Percentiles rank a stretch among this genome's conserved stretches.
phyloP scores from a whole-genome alignment of 2,888 invertebrate species.

The Temnothorax unifasciatus region DNA sequence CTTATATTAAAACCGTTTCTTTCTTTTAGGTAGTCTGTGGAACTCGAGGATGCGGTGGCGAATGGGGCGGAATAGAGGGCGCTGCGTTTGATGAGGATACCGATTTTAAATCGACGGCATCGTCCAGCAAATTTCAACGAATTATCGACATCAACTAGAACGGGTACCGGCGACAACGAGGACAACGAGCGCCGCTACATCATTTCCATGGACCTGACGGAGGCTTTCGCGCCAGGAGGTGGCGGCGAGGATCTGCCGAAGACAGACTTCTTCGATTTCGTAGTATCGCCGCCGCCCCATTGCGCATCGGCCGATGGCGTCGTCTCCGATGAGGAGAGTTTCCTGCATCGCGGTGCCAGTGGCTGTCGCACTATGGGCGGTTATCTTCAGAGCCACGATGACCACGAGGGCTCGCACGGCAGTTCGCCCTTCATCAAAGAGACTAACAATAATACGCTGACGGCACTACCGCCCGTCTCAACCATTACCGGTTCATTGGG shows the following conservation, averaged over 20 bases:
- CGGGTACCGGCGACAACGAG: not conserved
- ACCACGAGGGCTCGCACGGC: conserved; percentile 76
- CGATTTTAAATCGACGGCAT: conserved; percentile 3
- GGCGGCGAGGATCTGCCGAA: conserved; percentile 91
- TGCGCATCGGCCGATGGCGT: conserved; percentile 87
- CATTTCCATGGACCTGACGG: conserved; percentile 92
- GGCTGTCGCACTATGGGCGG: conserved; percentile 75
- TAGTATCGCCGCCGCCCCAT: conserved; percentile 89
- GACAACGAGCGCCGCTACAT: not conserved
- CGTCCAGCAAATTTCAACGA: not conserved
- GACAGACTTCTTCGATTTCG: conserved; percentile 96
- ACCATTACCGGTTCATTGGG: conserved; percentile 84
- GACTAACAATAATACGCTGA: conserved; percentile 89
- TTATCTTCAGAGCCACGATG: conserved; percentile 81
- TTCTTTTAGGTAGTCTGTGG: conserved; percentile 58
- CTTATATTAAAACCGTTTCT: not conserved
- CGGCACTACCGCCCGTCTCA: conserved; percentile 84
- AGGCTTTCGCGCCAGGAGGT: conserved; percentile 90
- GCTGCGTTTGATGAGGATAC: conserved; percentile 68
- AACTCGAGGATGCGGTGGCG: conserved; percentile 79
- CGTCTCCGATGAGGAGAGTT: conserved; percentile 88
- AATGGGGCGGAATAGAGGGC: conserved; percentile 70
- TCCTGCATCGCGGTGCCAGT: conserved; percentile 86
- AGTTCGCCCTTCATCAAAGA: conserved; percentile 86
- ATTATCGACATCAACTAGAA: not conserved